Base-by-base conservation (phyloP, 2,113 vertebrate species). In the Petaurus breviceps region DNA sequence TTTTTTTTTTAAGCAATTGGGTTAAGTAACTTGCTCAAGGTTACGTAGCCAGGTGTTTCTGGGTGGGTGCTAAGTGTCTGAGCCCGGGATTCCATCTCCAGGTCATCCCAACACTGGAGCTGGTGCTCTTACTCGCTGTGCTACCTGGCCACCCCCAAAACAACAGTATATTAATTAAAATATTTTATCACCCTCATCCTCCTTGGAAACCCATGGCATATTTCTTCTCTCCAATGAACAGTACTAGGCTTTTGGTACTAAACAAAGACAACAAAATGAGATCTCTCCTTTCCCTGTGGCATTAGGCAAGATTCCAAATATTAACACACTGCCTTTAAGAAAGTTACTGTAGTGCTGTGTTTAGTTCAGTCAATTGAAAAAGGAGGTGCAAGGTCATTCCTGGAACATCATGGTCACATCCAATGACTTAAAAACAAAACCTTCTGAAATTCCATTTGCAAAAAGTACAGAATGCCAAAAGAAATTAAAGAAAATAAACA, bases 271-370 rank as follows among this genome's bases (percentile, higher is more conserved):
- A 49, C 68, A 77, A 77, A 77, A 90, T 37, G 24, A 92, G 55
- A 22, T 89, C 9, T 91, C 89, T 54, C 43, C 47, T 96, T 90
- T 47, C 46, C 90, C 37, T 46, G 90, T 55, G 37, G 23, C 28
- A 49, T 95, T 37, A 91, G 93, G 90, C 92, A 95, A 0, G 89
- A 97, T 96, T 98, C 94, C 94, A 95, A 93, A 89, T 51, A 31
- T 92, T 57, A 90, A 28, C 68, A 51, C 91, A 49, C 51, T 95
- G 28, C 96, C 92, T 94, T 95, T 91, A 92, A 94, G 96, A 96
- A 96, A 6, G 68, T 95, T 0, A 25, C 12, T 95, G 24, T 84
- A 92, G n/a, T 51, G 11, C 37, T 95, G 37, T n/a, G n/a, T 14
- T 55, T 51, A 54, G 89, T 47, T 25, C 91, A 5, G 1, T 84